phyloP scores from a whole-genome alignment of 1,140 invertebrate genomes.

The Cherax quadricarinatus region DNA sequence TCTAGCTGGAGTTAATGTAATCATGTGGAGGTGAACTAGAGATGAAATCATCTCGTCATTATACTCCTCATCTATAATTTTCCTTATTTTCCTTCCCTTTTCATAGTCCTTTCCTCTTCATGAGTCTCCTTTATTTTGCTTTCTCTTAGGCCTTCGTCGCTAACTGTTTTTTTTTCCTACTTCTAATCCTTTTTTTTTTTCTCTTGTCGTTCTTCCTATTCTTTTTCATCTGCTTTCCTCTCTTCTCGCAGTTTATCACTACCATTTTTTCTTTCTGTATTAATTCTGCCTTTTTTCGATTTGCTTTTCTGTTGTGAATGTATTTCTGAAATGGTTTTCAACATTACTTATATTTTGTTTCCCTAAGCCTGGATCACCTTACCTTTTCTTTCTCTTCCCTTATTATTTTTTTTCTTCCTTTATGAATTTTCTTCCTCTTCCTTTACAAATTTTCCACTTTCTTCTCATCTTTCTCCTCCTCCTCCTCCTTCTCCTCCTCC shows the following conservation, averaged over 20 bases:
- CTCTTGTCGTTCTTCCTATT: background rate
- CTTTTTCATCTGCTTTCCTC: background rate
- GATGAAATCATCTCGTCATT: too few relatives aligned
- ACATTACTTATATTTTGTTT: background rate
- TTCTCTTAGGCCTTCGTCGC: background rate
- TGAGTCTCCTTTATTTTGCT: background rate
- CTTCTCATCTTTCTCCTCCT: background rate
- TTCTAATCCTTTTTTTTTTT: background rate
- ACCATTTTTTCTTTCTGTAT: background rate
- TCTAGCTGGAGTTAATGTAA: too few relatives aligned
- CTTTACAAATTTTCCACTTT: too few relatives aligned
- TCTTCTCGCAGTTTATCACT: background rate
- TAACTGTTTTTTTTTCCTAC: background rate
- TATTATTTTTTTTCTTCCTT: background rate
- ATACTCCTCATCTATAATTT: background rate
- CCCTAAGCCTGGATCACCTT: background rate
- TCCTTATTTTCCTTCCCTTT: background rate
- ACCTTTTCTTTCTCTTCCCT: background rate
- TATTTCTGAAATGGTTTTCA: too few relatives aligned
- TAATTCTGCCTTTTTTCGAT: background rate
- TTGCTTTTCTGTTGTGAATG: too few relatives aligned
- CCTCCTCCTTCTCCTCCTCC: background rate
- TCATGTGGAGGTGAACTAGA: too few relatives aligned
- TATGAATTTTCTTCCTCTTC: background rate
- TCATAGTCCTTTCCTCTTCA: background rate